Conservation (phyloP, 1,140 invertebrate genomes). For the Cyphomyrmex costatus region DNA sequence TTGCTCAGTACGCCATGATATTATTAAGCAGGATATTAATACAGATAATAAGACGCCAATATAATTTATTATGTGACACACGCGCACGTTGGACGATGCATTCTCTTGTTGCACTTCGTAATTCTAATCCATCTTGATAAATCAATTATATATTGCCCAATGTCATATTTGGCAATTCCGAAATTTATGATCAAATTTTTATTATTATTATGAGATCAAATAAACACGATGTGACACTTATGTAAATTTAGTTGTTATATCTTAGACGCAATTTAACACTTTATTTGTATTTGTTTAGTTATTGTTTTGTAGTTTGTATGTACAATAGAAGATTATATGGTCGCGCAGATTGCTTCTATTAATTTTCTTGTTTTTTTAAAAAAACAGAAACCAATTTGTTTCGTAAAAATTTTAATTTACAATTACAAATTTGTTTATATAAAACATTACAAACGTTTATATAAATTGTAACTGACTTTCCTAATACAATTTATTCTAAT, state of each 20-base stretch:
- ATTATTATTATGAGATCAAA: background rate
- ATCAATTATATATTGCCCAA: constrained; percentile 14
- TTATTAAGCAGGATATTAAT: constrained; percentile 69
- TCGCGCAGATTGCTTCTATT: background rate
- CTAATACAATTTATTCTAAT: no score
- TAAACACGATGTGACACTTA: background rate
- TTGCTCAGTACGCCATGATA: constrained; percentile 67
- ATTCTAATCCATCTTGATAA: constrained; percentile 15
- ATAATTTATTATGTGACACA: constrained; percentile 66
- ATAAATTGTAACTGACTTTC: no score
- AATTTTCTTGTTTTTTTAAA: background rate
- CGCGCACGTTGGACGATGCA: background rate
- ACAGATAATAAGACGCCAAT: constrained; percentile 64
- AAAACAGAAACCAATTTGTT: background rate
- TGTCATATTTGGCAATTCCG: background rate
- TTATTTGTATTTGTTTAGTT: background rate
- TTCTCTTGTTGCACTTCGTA: constrained; percentile 21
- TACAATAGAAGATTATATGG: background rate
- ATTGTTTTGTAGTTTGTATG: background rate
- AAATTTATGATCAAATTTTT: background rate
- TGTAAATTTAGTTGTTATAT: background rate
- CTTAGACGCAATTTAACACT: background rate
- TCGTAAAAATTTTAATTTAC: no score
- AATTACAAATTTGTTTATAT: no score
- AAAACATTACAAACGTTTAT: no score